These are phyloP conservation scores for Cartodere bifasciata DNA, from an alignment of 2,888 invertebrate species.

Conservation along the genomic window DNA sequence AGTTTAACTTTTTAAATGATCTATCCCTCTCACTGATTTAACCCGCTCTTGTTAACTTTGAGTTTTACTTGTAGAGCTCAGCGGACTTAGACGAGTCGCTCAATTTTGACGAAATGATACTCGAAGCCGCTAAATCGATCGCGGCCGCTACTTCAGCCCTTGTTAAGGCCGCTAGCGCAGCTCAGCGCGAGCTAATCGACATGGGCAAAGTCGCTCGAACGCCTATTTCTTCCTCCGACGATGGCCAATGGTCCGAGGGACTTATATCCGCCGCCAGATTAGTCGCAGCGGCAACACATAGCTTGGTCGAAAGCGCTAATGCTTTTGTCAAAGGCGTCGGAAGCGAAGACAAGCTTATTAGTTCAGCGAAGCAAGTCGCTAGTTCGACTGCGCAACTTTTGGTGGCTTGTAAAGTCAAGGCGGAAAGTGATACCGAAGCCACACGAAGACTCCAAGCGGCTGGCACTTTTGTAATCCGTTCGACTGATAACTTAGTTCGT, in stretches of 20 bases:
- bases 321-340: constrained; percentile 84
- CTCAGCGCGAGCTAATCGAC: constrained; percentile 89
- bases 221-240: constrained; percentile 77
- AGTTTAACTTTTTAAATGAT: no score
- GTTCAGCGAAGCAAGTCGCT: constrained; percentile 92
- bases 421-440: constrained; percentile 89
- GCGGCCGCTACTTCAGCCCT: constrained; percentile 94
- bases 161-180: constrained; percentile 92
- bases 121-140: constrained; percentile 96
- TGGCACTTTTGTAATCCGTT: constrained; percentile 92
- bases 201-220: constrained; percentile 78
- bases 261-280: constrained; percentile 88
- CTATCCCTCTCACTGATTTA: no score
- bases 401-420: constrained; percentile 98
- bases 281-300: constrained; percentile 96
- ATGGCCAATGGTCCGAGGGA: constrained; percentile 97
- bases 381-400: constrained; percentile 93
- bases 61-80: no score
- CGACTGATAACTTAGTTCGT: constrained; percentile 92
- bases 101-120: constrained; percentile 98
- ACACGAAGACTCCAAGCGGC: constrained; percentile 85
- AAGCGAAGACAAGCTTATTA: constrained; percentile 91
- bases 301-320: constrained; percentile 95
- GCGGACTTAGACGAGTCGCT: constrained; percentile 85
- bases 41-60: no score